These are phyloP conservation scores for Diaperis boleti DNA, from an alignment of 2,888 invertebrate genomes.

Conservation along the genomic window DNA sequence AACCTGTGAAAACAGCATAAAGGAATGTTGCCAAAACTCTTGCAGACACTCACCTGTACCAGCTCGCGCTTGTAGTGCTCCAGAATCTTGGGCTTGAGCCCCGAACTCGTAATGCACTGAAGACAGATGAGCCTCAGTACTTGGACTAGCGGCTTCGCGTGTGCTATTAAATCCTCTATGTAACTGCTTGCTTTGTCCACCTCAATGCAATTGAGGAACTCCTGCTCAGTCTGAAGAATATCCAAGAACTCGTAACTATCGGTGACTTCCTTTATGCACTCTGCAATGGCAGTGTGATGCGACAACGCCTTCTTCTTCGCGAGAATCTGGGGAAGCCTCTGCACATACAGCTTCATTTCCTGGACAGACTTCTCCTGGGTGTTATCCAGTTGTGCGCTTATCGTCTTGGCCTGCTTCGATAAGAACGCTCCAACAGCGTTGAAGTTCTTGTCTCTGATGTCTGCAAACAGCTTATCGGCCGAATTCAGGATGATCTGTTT, in stretches of 20 bases:
- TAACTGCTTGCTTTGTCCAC: constrained; percentile 89
- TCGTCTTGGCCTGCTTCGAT: constrained; percentile 87
- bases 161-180: constrained; percentile 93
- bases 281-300: constrained; percentile 92
- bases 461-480: constrained; percentile 87
- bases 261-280: constrained; percentile 89
- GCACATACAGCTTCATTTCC: constrained; percentile 94
- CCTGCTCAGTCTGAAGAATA: constrained; percentile 79
- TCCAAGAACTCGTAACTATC: constrained; percentile 64
- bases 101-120: constrained; percentile 93
- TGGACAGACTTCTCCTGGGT: constrained; percentile 92
- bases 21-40: too few relatives aligned
- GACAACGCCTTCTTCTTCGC: constrained; percentile 89
- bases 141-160: constrained; percentile 83
- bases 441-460: constrained; percentile 93
- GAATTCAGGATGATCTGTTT: constrained; percentile 88
- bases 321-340: constrained; percentile 87
- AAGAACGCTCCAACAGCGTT: constrained; percentile 90
- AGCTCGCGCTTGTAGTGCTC: constrained; percentile 74
- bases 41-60: constrained; percentile 67
- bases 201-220: constrained; percentile 91
- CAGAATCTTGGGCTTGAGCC: constrained; percentile 89
- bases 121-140: constrained; percentile 91
- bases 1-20: constrained; percentile 70
- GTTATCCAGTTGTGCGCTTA: constrained; percentile 88